Base-by-base conservation (phyloP, 53 echinoderm and acorn worm species). In the Patiria pectinifera region DNA sequence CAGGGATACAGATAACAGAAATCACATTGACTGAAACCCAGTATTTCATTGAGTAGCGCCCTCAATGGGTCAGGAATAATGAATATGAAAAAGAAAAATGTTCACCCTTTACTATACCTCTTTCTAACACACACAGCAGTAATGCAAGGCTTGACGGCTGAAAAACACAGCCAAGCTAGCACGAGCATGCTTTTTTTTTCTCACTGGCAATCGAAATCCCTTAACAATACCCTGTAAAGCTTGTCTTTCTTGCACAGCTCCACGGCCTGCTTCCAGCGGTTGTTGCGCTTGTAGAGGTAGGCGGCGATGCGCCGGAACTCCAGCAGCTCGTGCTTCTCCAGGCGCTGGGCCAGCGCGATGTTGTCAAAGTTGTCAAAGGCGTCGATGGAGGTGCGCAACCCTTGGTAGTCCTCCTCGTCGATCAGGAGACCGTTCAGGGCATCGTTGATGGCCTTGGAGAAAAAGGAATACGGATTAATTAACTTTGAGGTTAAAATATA, bases 351-450 rank as follows among this genome's bases (percentile, higher is more conserved):
- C 16, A 99, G 99, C 80, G 99, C 97, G 62, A 99, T 99, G 92
- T 99, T 99, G 96, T 99, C 99, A 94, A 99, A 99, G 97, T 99
- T 99, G 85, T 99, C 99, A 78, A 99, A 99, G 83, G 99, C 99
- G 82, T 99, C 99, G 78, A 99, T 99, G 85, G 99, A 99, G 62
- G 99, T 95, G 59, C 96, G 87, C 22, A 99, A 94, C 15, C 99
- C 97, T 83, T 99, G 96, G 93, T 99, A 99, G 86, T 99, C 99
- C 61, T 99, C 99, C 92, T 99, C 99, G 19, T 97, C 99, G 43
- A 99, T 99, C 82, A 99, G 93, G 69, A 99, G 96, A 83, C 95
- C 85, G 82, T 99, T 99, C 19, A 99, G 96, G 85, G 99, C 94
- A 89, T 99, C 99, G 82, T 99, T 99, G 85, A 99, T 99, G 82